phyloP scores from a whole-genome alignment of 2,113 vertebrate species.

The Salvelinus alpinus region DNA sequence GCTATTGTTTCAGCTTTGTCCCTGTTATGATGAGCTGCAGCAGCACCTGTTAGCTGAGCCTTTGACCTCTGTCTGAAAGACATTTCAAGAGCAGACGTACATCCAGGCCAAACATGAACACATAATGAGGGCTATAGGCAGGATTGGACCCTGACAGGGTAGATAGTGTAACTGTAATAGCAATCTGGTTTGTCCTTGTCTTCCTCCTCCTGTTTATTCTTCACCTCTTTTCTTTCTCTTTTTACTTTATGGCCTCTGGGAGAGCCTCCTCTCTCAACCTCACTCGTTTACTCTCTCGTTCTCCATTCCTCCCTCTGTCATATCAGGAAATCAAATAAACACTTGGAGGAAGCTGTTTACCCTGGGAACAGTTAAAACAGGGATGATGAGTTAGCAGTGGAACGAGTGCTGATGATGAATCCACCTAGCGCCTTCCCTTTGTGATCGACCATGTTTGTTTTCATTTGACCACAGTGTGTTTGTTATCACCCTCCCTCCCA shows the following conservation, averaged over 20 bases:
- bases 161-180: not conserved
- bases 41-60: slow-evolving; percentile 22
- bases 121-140: not conserved
- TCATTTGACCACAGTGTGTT: slow-evolving; percentile 14
- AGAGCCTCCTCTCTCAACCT: slow-evolving; percentile 11
- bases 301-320: not conserved
- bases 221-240: too few relatives aligned
- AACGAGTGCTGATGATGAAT: slow-evolving; percentile 13
- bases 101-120: slow-evolving; percentile 23
- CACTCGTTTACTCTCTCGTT: slow-evolving; percentile 2
- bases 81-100: not conserved
- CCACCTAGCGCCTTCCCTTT: slow-evolving; percentile 14
- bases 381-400: slow-evolving; percentile 28
- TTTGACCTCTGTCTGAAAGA: slow-evolving; percentile 14
- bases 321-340: slow-evolving; percentile 40
- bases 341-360: slow-evolving; percentile 39
- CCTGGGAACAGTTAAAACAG: slow-evolving; percentile 25
- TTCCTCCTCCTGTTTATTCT: not conserved
- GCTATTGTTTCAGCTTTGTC: slow-evolving; percentile 40
- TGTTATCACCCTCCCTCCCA: slow-evolving; percentile 19
- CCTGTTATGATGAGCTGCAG: slow-evolving; percentile 36
- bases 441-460: slow-evolving; percentile 25
- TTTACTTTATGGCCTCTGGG: too few relatives aligned
- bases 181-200: too few relatives aligned
- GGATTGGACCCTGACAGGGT: not conserved